Percentiles rank a stretch among this genome's conserved stretches.
These are phyloP conservation scores for Venusia cambrica DNA, from an alignment of 2,888 invertebrate genomes.

Conservation along the genomic window DNA sequence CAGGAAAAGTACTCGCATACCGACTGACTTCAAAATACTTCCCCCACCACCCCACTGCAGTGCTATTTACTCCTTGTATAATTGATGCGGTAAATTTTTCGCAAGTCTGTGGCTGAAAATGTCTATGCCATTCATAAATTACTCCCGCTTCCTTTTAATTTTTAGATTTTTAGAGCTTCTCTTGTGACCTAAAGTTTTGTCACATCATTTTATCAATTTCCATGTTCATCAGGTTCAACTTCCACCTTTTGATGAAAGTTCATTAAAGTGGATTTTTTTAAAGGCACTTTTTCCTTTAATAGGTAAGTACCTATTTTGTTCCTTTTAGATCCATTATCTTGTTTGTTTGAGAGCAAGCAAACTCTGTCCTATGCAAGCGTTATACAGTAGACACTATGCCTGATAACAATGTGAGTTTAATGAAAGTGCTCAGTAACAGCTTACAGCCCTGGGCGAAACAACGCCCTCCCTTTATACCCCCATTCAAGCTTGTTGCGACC, in stretches of 20 bases:
- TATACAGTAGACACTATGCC: conserved; percentile 33
- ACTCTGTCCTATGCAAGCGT: conserved; percentile 21
- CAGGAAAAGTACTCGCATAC: conserved; percentile 2
- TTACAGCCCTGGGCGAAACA: conserved; percentile 52
- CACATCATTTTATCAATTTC: no score
- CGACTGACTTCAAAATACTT: conserved; percentile 2
- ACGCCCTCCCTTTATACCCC: conserved; percentile 57
- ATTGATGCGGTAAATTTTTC: no score
- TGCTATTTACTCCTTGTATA: conserved; percentile 5
- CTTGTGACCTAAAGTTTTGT: no score
- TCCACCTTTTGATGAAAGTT: no score
- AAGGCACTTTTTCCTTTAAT: no score
- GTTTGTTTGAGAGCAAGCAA: conserved; percentile 24
- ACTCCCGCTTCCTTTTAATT: no score
- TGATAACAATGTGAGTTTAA: conserved; percentile 54
- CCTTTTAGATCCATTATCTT: conserved; percentile 7
- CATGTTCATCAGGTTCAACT: no score
- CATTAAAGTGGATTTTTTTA: no score
- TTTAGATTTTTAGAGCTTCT: no score
- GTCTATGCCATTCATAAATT: no score
- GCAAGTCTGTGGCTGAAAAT: no score
- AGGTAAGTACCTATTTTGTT: conserved; percentile 3
- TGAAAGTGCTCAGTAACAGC: conserved; percentile 59
- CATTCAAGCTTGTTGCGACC: conserved; percentile 57
- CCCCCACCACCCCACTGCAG: conserved; percentile 12